Evolutionary conservation across 2,797 vertebrate species (phyloP).

Genomic region (Pelobates cultripes): DNA sequence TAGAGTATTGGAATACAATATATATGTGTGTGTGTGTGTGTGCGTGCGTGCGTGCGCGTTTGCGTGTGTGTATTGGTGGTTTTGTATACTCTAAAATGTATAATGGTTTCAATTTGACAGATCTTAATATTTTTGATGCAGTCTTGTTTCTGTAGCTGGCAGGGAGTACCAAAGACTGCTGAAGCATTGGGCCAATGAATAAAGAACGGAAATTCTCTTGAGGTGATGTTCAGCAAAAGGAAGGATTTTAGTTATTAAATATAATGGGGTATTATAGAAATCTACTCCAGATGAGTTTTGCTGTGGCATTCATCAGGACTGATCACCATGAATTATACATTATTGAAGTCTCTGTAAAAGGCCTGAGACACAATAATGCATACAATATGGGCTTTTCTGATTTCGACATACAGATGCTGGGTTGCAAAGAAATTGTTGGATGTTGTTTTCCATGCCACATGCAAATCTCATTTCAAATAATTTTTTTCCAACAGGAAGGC

Average conservation of each 20-base stretch:
- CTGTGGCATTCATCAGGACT: neutral
- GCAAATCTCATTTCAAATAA: neutral
- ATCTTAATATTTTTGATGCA: neutral
- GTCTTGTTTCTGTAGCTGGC: neutral
- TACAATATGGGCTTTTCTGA: constrained; percentile 1
- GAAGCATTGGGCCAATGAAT: neutral
- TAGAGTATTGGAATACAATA: too few species aligned
- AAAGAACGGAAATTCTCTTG: constrained; percentile 8
- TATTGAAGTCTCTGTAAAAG: neutral
- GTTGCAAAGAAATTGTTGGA: neutral
- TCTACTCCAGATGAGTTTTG: constrained; percentile 1
- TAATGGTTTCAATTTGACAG: neutral
- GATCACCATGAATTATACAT: constrained; percentile 8
- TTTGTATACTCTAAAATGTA: too few species aligned
- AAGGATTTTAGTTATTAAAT: constrained; percentile 12
- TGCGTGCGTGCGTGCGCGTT: too few species aligned
- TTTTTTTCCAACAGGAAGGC: neutral
- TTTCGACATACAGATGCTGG: neutral
- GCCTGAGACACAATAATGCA: neutral
- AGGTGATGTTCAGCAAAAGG: constrained; percentile 8
- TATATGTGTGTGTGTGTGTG: too few species aligned
- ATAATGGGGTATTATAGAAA: constrained; percentile 2
- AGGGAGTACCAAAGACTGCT: neutral
- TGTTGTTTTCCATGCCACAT: neutral
- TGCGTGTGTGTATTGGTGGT: too few species aligned